These are phyloP conservation scores for Mactra quadrangularis DNA, from an alignment of 1,140 invertebrate genomes.

Conservation along the genomic window DNA sequence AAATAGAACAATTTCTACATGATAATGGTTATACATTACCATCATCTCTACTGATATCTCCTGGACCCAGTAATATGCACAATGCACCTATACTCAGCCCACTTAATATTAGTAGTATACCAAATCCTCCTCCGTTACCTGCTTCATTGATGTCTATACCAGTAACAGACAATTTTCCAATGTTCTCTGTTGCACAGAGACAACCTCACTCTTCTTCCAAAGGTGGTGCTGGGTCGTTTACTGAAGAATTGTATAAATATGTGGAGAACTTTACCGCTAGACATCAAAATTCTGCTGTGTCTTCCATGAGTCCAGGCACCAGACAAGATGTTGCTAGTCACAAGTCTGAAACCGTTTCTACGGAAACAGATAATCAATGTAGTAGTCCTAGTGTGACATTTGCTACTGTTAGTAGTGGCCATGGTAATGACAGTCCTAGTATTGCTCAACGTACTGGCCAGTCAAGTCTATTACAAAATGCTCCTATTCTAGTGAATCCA, in stretches of 20 bases:
- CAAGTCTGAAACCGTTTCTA: constrained; percentile 20
- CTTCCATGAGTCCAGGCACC: neutral
- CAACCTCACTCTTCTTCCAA: constrained; percentile 1
- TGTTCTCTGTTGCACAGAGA: constrained; percentile 51
- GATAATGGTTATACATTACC: constrained; percentile 34
- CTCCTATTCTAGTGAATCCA: constrained; percentile 7
- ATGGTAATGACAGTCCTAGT: neutral
- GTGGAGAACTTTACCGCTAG: constrained; percentile 36
- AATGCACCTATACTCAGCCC: constrained; percentile 55
- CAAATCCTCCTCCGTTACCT: constrained; percentile 56
- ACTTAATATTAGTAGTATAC: constrained; percentile 47
- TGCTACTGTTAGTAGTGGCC: constrained; percentile 23
- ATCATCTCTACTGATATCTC: constrained; percentile 27
- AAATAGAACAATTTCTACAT: constrained; percentile 50
- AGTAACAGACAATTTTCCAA: constrained; percentile 39
- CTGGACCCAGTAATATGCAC: constrained; percentile 14
- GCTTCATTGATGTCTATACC: constrained; percentile 49
- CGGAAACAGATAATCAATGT: constrained; percentile 23
- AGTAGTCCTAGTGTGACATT: constrained; percentile 33
- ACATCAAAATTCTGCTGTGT: constrained; percentile 1
- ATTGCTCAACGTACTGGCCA: constrained; percentile 11
- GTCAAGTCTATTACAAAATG: constrained; percentile 23
- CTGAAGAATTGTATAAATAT: constrained; percentile 45
- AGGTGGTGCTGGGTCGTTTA: constrained; percentile 38
- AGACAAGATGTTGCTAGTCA: constrained; percentile 22